Conservation (phyloP, 2,888 invertebrate species). For the Onthophagus sagittarius region DNA sequence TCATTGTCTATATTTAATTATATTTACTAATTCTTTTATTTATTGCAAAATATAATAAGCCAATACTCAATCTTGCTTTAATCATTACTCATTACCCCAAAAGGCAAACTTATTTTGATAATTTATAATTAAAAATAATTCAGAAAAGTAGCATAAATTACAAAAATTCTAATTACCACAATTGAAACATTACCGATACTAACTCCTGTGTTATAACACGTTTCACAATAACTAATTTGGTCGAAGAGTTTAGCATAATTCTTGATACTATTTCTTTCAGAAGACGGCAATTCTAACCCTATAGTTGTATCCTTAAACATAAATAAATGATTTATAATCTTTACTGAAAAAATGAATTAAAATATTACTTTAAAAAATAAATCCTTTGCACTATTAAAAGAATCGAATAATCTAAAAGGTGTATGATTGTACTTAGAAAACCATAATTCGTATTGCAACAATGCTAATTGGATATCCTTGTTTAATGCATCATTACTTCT, state of each 20-base stretch:
- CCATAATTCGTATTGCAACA: conserved; percentile 37
- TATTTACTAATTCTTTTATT: too few relatives aligned
- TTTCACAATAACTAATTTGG: conserved; percentile 45
- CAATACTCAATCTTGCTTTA: too few relatives aligned
- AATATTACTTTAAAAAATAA: conserved; percentile 56
- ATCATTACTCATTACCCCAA: too few relatives aligned
- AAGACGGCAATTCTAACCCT: conserved; percentile 51
- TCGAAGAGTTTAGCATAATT: conserved; percentile 57
- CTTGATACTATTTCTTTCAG: conserved; percentile 49
- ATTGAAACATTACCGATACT: too few relatives aligned
- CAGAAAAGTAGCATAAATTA: too few relatives aligned
- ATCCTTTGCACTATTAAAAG: conserved; percentile 53
- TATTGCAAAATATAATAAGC: too few relatives aligned
- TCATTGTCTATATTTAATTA: too few relatives aligned
- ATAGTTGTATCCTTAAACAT: conserved; percentile 53
- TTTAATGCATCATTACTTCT: conserved; percentile 43
- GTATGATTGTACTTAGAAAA: conserved; percentile 46
- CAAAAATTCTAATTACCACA: too few relatives aligned
- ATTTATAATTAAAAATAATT: too few relatives aligned
- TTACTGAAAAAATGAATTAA: not conserved
- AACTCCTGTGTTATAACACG: too few relatives aligned
- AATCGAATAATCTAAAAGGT: conserved; percentile 56
- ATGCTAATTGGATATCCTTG: conserved; percentile 34
- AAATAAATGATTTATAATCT: not conserved
- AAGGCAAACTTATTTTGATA: too few relatives aligned